Conservation (phyloP, 2,113 vertebrate species). For the Nerophis ophidion region DNA sequence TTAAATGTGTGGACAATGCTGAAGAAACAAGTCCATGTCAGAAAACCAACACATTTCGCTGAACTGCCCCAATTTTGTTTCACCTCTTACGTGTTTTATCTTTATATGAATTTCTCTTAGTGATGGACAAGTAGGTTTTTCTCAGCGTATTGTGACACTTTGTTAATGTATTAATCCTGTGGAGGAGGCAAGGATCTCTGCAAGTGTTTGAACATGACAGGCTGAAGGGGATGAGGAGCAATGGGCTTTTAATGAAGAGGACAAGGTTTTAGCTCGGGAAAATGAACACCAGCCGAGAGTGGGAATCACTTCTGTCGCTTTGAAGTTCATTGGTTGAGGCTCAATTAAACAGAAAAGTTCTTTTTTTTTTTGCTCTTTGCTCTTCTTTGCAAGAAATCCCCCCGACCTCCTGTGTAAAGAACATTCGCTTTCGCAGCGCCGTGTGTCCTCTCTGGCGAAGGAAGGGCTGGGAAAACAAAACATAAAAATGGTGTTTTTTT, state of each 20-base stretch:
- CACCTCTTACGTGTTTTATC: no score
- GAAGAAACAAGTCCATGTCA: no score
- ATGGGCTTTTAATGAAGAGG: constrained; percentile 56
- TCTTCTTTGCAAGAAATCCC: constrained; percentile 26
- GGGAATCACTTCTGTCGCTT: constrained; percentile 51
- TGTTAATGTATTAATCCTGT: constrained; percentile 50
- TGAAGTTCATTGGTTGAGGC: constrained; percentile 60
- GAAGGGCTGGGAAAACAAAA: constrained; percentile 8
- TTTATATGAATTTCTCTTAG: constrained; percentile 7
- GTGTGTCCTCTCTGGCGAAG: constrained; percentile 19
- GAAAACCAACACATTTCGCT: no score
- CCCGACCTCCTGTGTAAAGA: constrained; percentile 27
- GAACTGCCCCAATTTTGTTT: no score
- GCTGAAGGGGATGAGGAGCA: constrained; percentile 45
- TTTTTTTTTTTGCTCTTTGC: constrained; percentile 19
- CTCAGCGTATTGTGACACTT: constrained; percentile 49
- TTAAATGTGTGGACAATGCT: no score
- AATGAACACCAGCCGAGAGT: constrained; percentile 47
- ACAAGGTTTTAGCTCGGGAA: constrained; percentile 50
- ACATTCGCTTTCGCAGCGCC: neutral
- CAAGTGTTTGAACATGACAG: constrained; percentile 60
- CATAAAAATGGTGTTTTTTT: constrained; percentile 23
- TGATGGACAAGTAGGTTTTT: constrained; percentile 32
- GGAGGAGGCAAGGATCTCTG: constrained; percentile 20
- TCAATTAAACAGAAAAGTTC: constrained; percentile 49